A percentile compares a stretch with the other conserved stretches of the same genome.
These are phyloP conservation scores for Lepilemur ruficaudatus DNA, from an alignment of 2,797 vertebrate genomes.

Conservation along the genomic window DNA sequence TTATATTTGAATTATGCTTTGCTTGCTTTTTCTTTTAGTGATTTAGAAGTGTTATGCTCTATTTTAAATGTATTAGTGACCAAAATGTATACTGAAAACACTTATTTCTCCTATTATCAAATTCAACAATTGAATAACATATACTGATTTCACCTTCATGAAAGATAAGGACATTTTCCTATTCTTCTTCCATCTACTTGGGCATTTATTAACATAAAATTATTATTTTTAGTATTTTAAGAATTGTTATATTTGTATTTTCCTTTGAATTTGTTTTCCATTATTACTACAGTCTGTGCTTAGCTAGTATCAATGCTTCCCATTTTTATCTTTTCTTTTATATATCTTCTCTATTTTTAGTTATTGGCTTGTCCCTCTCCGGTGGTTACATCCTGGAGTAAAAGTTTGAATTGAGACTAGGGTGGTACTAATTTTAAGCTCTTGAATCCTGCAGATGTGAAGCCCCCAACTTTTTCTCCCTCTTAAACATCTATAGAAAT, in stretches of 20 bases:
- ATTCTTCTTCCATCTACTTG: background rate
- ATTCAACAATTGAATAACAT: background rate
- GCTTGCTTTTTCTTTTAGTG: background rate
- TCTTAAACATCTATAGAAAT: background rate
- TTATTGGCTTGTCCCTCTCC: background rate
- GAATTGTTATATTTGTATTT: background rate
- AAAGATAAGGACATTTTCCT: background rate
- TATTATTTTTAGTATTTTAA: background rate
- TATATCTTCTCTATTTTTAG: background rate
- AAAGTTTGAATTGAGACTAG: background rate
- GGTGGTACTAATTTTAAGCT: background rate
- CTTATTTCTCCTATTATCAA: background rate
- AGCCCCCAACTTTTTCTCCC: too few relatives aligned
- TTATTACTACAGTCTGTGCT: background rate
- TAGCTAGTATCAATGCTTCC: background rate
- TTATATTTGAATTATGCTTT: background rate
- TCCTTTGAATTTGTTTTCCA: background rate
- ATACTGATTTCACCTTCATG: background rate
- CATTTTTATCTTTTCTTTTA: background rate
- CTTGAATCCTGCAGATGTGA: background rate
- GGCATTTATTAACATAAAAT: background rate
- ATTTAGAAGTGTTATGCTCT: background rate
- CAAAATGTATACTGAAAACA: background rate
- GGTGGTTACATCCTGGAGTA: background rate
- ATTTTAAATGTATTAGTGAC: background rate